Conservation (phyloP, 2,797 vertebrate genomes). For the Cossypha caffra region DNA sequence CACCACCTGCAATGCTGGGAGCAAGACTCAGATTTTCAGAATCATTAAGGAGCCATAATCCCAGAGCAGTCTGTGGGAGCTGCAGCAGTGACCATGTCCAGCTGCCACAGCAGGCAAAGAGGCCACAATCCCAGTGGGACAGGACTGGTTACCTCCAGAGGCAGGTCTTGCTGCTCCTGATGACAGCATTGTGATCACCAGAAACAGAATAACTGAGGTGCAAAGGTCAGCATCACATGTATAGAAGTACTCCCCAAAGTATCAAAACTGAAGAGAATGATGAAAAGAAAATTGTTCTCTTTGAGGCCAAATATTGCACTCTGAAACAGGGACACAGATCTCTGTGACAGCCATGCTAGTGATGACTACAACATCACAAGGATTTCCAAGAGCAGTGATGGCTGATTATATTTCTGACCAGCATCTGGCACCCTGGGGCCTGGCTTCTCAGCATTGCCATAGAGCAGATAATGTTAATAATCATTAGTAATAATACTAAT, state of each 20-base stretch:
- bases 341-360: not conserved
- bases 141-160: not conserved
- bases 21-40: not conserved
- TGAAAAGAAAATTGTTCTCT: not conserved
- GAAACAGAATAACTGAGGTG: not conserved
- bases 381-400: not conserved
- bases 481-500: not conserved
- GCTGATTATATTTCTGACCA: not conserved
- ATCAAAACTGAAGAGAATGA: not conserved
- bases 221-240: not conserved
- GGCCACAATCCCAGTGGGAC: fast-evolving
- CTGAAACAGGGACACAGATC: not conserved
- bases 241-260: not conserved
- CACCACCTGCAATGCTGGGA: not conserved
- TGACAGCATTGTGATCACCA: not conserved
- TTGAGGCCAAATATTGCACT: not conserved
- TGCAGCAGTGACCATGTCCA: not conserved
- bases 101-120: not conserved
- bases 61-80: not conserved
- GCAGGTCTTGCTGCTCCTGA: not conserved
- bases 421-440: fast-evolving
- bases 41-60: not conserved
- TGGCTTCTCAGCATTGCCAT: not conserved
- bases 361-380: not conserved
- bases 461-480: not conserved